Evolutionary conservation across 2,113 vertebrate species (phyloP).

Genomic region (Climacteris rufus): DNA sequence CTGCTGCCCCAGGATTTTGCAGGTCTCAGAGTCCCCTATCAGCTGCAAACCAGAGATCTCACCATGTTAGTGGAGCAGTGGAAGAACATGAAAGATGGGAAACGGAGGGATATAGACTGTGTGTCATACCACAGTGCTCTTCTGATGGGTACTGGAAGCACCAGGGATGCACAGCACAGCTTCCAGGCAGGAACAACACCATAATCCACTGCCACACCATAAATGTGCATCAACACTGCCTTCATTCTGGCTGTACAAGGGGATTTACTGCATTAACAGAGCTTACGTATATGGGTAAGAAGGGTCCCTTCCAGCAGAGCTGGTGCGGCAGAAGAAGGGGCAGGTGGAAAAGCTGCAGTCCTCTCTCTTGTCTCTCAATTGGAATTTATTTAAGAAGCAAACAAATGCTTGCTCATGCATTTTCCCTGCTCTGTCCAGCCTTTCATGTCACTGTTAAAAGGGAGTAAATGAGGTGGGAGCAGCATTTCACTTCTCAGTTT

Average conservation of each 20-base stretch:
- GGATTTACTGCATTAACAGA: not conserved
- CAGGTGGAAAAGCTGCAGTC: not conserved
- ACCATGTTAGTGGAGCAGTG: accelerated
- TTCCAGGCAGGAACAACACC: not conserved
- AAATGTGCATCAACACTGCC: not conserved
- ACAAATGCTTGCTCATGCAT: not conserved
- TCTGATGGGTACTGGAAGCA: not conserved
- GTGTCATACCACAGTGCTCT: not conserved
- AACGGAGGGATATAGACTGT: not conserved
- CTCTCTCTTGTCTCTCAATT: not conserved
- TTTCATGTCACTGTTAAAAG: not conserved
- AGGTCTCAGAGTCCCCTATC: not conserved
- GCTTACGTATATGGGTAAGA: not conserved
- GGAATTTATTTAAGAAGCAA: not conserved
- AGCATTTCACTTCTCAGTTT: not conserved
- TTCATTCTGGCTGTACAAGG: accelerated
- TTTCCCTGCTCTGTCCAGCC: not conserved
- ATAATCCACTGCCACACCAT: accelerated
- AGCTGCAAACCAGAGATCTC: not conserved
- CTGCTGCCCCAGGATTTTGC: not conserved
- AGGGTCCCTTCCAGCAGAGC: not conserved
- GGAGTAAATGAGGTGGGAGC: not conserved
- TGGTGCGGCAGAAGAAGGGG: not conserved
- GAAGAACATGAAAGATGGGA: not conserved
- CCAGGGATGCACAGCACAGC: not conserved